Evolutionary conservation across 2,888 invertebrate genomes (phyloP).

Genomic region (Plagodis pulveraria): DNA sequence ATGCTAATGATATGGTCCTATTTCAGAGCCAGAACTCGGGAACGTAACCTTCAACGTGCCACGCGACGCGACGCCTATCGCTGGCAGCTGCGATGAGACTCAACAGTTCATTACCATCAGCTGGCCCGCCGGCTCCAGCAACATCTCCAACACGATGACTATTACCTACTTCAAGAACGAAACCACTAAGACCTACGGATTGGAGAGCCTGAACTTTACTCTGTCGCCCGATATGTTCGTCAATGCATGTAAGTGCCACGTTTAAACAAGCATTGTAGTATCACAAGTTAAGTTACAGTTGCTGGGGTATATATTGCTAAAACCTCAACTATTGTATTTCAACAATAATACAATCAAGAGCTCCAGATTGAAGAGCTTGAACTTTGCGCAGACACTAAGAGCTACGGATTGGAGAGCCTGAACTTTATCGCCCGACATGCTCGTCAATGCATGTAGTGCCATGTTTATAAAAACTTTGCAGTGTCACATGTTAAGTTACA

Average conservation of each 20-base stretch:
- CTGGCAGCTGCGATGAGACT: slow-evolving; percentile 57
- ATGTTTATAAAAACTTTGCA: no score
- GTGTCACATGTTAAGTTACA: no score
- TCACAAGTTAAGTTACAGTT: no score
- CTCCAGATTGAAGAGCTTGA: no score
- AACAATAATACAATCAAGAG: no score
- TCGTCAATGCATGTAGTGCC: no score
- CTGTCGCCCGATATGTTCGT: slow-evolving; percentile 71
- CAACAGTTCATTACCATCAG: slow-evolving; percentile 57
- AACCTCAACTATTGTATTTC: no score
- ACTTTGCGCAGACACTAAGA: no score
- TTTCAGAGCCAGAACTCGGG: slow-evolving; percentile 52
- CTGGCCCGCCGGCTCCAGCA: slow-evolving; percentile 48
- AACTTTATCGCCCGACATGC: no score
- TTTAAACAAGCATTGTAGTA: no score
- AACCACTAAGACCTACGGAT: slow-evolving; percentile 60
- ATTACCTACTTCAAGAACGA: slow-evolving; percentile 60
- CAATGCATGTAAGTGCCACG: slow-evolving; percentile 62
- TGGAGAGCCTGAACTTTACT: slow-evolving; percentile 60
- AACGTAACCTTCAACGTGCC: slow-evolving; percentile 65
- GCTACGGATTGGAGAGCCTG: no score
- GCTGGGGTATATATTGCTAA: no score
- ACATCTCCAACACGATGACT: slow-evolving; percentile 53
- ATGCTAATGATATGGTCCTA: not conserved
- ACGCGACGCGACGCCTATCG: slow-evolving; percentile 49